phyloP scores from a whole-genome alignment of 2,113 vertebrate genomes.

The Amphiprion ocellaris region DNA sequence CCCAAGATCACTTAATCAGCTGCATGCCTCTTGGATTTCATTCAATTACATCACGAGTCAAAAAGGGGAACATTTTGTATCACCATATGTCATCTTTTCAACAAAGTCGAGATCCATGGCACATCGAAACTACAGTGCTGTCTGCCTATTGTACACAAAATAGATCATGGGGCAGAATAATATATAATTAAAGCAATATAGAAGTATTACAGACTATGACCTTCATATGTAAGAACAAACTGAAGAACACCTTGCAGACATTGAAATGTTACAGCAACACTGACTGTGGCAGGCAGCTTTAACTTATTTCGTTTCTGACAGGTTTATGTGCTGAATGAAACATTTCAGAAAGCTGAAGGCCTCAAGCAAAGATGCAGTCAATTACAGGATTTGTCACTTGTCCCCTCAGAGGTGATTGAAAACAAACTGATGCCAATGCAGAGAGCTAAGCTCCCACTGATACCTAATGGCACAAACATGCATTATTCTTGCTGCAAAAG shows the following conservation, averaged over 20 bases:
- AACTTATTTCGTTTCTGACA: conserved; percentile 60
- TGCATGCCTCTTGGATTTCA: conserved; percentile 38
- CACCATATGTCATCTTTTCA: conserved; percentile 12
- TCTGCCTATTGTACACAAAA: background rate
- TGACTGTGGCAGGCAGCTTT: conserved; percentile 27
- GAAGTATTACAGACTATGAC: background rate
- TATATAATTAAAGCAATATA: background rate
- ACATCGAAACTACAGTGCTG: background rate
- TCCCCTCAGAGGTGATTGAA: conserved; percentile 44
- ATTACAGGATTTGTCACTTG: conserved; percentile 53
- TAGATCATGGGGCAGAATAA: conserved; percentile 6
- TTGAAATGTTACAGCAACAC: conserved; percentile 3
- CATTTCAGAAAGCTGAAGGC: conserved; percentile 17
- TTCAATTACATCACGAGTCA: conserved; percentile 38
- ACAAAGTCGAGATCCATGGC: background rate
- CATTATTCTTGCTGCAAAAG: conserved; percentile 7
- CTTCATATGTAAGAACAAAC: conserved; percentile 35
- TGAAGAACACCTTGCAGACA: conserved; percentile 28
- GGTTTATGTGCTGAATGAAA: conserved; percentile 57
- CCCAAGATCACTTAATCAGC: conserved; percentile 24
- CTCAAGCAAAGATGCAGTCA: conserved; percentile 46
- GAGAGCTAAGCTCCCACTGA: conserved; percentile 24
- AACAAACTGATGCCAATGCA: conserved; percentile 40
- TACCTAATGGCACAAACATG: conserved; percentile 5
- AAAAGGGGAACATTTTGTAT: background rate